Base-by-base conservation (phyloP, 2,888 invertebrate species). In the Archips crataeganus region DNA sequence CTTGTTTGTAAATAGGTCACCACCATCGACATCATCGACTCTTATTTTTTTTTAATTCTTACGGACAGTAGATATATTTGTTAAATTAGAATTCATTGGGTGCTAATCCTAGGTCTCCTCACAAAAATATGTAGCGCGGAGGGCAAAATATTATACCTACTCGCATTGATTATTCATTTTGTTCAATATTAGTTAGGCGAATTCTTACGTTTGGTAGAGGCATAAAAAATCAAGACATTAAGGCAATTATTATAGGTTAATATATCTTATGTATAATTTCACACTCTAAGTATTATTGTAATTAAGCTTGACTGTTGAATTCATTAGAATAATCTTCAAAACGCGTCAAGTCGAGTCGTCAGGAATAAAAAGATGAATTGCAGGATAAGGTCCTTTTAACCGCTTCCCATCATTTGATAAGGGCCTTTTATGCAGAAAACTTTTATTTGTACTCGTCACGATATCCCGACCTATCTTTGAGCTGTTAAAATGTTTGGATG, bases 371-470 rank as follows among this genome's bases (percentile, higher is more conserved):
- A 69, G 74, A 70, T 69, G 65, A 51, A 65, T 47, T 42, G 62
- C 49, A 42, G 34, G 69, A 74, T 74, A 65, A 70, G 57, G 23
- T 36, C 45, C 15, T 65, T 60, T 47, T 59, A 51, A 66, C 81
- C 83, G 83, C 80, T 85, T 85, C 84, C 87, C 83, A 84, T 82
- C 75, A 78, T 76, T 79, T 84, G 91, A 93, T 92, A 92, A 91
- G 82, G 79, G 80, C 83, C 85, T 92, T 74, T 90, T 89, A 91
- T 85, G 77, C 85, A 84, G 81, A 75, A 77, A 78, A 83, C 83
- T 87, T 92, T 92, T 92, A 92, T 93, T 91, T 88, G 85, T 78
- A 81, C 85, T 86, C 88, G 90, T 86, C 92, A 92, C 89, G 91
- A 89, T 69, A 89, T 86, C 84, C 79, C 78, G 78, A 81, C 81